These are phyloP conservation scores for Synanthedon andrenaeformis DNA, from an alignment of 2,888 invertebrate species.

Conservation along the genomic window DNA sequence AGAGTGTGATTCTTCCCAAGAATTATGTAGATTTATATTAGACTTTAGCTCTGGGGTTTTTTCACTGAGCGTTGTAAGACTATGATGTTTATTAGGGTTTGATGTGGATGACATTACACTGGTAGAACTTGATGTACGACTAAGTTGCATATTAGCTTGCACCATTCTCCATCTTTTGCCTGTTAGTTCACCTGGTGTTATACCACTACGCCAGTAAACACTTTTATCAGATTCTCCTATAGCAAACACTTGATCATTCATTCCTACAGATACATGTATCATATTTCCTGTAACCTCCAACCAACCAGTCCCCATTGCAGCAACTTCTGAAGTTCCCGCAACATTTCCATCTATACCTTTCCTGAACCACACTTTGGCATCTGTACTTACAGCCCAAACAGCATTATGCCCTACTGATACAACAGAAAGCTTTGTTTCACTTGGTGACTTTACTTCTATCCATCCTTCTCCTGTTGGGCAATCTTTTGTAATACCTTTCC, in stretches of 20 bases:
- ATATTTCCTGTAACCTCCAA: conserved; percentile 90
- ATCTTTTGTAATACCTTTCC: conserved; percentile 86
- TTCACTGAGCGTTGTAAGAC: conserved; percentile 69
- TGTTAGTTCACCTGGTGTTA: conserved; percentile 79
- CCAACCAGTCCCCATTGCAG: conserved; percentile 87
- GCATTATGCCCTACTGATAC: conserved; percentile 86
- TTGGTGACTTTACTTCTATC: conserved; percentile 82
- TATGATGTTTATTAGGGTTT: conserved; percentile 74
- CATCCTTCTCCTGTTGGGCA: conserved; percentile 78
- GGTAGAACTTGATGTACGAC: conserved; percentile 84
- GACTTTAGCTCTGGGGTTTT: conserved; percentile 47
- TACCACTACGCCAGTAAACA: conserved; percentile 84
- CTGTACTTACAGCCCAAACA: conserved; percentile 84
- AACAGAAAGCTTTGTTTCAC: conserved; percentile 77
- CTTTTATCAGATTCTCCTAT: conserved; percentile 85
- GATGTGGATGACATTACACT: conserved; percentile 76
- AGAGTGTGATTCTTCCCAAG: conserved; percentile 80
- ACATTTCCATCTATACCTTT: conserved; percentile 78
- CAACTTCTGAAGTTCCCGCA: conserved; percentile 78
- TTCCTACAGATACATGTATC: conserved; percentile 84
- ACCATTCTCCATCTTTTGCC: conserved; percentile 89
- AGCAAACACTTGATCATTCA: conserved; percentile 91
- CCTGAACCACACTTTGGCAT: conserved; percentile 89
- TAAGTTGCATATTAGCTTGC: conserved; percentile 84
- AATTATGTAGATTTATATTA: conserved; percentile 68